Conservation (phyloP, 2,797 vertebrate species). For the Alfaro cultratus region DNA sequence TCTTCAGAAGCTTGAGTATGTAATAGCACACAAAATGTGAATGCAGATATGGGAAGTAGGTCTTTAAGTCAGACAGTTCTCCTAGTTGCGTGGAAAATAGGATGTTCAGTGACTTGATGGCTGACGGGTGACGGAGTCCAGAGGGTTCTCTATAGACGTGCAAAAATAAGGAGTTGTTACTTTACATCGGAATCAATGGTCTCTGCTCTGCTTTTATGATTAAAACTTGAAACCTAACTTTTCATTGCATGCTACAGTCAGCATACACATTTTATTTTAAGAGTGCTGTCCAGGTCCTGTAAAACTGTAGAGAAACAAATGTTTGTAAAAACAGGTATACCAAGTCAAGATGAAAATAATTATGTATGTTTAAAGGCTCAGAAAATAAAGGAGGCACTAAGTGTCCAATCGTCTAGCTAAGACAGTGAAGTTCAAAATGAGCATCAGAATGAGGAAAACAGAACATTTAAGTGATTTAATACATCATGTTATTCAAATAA, state of each 20-base stretch:
- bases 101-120: conserved; percentile 37
- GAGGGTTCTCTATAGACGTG: not conserved
- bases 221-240: not conserved
- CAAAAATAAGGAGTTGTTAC: not conserved
- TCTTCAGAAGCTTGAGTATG: conserved; percentile 64
- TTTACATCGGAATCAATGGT: not conserved
- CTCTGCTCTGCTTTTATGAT: not conserved
- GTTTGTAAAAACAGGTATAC: not conserved
- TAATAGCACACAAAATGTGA: conserved; percentile 63
- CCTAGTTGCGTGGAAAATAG: conserved; percentile 35
- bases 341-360: not conserved
- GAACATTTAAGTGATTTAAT: not conserved
- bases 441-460: not conserved
- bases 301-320: not conserved
- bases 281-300: not conserved
- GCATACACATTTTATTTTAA: not conserved
- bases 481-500: not conserved
- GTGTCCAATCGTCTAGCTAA: not conserved
- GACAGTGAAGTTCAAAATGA: not conserved
- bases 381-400: not conserved
- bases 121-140: not conserved
- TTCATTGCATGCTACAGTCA: not conserved
- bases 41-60: conserved; percentile 46
- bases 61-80: conserved; percentile 28
- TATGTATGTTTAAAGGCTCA: not conserved